phyloP scores from a whole-genome alignment of 2,888 invertebrate species.

The Gymnoscelis rufifasciata region DNA sequence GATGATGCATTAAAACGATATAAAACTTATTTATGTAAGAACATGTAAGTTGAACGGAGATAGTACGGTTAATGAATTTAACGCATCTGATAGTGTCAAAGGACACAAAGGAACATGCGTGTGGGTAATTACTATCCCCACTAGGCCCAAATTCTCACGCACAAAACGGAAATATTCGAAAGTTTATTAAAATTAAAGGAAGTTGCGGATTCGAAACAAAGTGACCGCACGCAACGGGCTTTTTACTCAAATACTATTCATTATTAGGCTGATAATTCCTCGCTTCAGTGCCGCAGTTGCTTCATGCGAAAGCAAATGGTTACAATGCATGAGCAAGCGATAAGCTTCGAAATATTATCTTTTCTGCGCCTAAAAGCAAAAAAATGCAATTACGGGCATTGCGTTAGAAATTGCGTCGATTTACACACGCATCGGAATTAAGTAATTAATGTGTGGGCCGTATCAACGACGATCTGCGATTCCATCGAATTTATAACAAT shows the following conservation, averaged over 20 bases:
- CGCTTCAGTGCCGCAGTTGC: slow-evolving; percentile 38
- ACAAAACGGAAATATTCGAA: slow-evolving; percentile 43
- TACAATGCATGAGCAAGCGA: slow-evolving; percentile 63
- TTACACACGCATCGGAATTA: slow-evolving; percentile 73
- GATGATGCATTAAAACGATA: slow-evolving; percentile 20
- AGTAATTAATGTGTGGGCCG: slow-evolving; percentile 66
- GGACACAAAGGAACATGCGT: slow-evolving; percentile 51
- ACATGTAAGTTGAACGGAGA: slow-evolving; percentile 11
- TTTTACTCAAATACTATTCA: slow-evolving; percentile 36
- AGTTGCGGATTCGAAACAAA: slow-evolving; percentile 63
- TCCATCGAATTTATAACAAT: slow-evolving; percentile 59
- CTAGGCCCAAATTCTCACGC: slow-evolving; percentile 52
- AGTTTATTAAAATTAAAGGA: slow-evolving; percentile 59
- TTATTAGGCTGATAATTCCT: slow-evolving; percentile 36
- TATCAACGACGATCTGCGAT: slow-evolving; percentile 71
- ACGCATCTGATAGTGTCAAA: slow-evolving; percentile 44
- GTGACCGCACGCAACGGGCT: slow-evolving; percentile 48
- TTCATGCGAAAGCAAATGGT: slow-evolving; percentile 61
- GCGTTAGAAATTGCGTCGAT: slow-evolving; percentile 69
- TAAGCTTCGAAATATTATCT: slow-evolving; percentile 69
- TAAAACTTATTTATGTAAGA: slow-evolving; percentile 5
- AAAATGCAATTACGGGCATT: slow-evolving; percentile 59
- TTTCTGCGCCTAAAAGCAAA: slow-evolving; percentile 53
- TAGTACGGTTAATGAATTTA: slow-evolving; percentile 22
- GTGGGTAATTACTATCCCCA: slow-evolving; percentile 30